Evolutionary conservation across 2,113 vertebrate genomes (phyloP), one percentile per base, ranked within the genome.

Genomic region (Cephalopholis sonnerati): DNA sequence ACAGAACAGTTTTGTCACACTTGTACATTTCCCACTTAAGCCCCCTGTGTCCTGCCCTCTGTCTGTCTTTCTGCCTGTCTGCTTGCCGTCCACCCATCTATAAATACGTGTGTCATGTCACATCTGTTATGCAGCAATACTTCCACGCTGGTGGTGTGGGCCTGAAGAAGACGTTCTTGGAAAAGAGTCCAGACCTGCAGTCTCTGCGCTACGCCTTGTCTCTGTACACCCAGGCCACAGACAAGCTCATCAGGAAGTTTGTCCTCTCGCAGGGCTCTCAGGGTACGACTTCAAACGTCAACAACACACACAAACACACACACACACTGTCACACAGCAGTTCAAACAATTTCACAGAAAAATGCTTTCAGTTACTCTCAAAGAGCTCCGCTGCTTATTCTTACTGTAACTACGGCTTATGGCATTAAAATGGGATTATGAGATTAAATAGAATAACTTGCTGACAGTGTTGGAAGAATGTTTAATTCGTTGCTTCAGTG

Each of bases 201-300:
- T 99, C 98, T 0, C 95, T 99, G 92, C 97, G 97, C 70, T 99
- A 99, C 0, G 98, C 98, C 68, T 93, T 99, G 85, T 99, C 98
- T 36, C 97, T 99, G 74, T 99, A 99, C 96, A 99, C 98, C 0
- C 98, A 99, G 92, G 97, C 98, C 90, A 99, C 98, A 0, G 98
- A 99, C 92, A 97, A 98, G 82, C 98, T 99, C 88, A 99, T 99
- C 95, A 96, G 98, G 93, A 99, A 98, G 86, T 99, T 99, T 17
- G 94, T 99, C 90, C 97, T 97, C 90, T 98, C 98, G 0, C 98
- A 99, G 91, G 84, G 90, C 0, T 91, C 96, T 0, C 98, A 99
- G 95, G 97, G 98, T 99, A 96, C 78, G 91, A 55, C 77, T 51
- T 77, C 69, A 71, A 10, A 74, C 41, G n/a, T 9, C 27, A 27